phyloP scores from a whole-genome alignment of 2,797 vertebrate species.

The Arvicola amphibius region DNA sequence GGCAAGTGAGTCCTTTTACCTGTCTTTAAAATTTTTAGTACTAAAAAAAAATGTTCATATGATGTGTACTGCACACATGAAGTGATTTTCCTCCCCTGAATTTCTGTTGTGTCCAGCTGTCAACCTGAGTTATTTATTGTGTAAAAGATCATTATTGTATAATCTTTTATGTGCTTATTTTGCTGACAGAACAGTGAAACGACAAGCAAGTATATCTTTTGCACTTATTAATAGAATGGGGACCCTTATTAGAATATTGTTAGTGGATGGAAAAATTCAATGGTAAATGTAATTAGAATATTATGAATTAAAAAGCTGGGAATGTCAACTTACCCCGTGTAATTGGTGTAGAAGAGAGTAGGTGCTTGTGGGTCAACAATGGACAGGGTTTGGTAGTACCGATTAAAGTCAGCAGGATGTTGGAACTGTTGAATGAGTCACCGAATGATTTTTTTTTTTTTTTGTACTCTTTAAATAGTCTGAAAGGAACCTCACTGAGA shows the following conservation, averaged over 20 bases:
- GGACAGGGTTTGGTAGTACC: constrained; percentile 56
- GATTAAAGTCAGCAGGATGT: constrained; percentile 59
- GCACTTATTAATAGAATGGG: constrained; percentile 4
- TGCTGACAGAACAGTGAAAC: neutral
- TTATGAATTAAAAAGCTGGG: constrained; percentile 40
- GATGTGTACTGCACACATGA: neutral
- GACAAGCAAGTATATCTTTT: constrained; percentile 40
- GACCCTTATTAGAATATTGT: constrained; percentile 47
- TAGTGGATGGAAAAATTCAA: neutral
- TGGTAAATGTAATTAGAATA: constrained; percentile 52
- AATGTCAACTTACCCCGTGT: neutral
- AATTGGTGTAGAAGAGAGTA: constrained; percentile 23
- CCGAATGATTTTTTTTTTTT: constrained; percentile 10
- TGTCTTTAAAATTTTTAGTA: constrained; percentile 34
- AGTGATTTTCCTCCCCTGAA: neutral
- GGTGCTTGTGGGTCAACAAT: neutral
- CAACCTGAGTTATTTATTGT: neutral
- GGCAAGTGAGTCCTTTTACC: constrained; percentile 32
- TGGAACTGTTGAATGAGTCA: constrained; percentile 53
- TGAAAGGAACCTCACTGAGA: constrained; percentile 16
- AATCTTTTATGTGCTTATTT: neutral
- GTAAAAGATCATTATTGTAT: constrained; percentile 17
- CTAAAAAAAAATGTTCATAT: constrained; percentile 46
- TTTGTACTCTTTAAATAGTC: neutral
- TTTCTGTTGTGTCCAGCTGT: constrained; percentile 54